Evolutionary conservation across 2,888 invertebrate species (phyloP).

Genomic region (Chaetoderma sp.): DNA sequence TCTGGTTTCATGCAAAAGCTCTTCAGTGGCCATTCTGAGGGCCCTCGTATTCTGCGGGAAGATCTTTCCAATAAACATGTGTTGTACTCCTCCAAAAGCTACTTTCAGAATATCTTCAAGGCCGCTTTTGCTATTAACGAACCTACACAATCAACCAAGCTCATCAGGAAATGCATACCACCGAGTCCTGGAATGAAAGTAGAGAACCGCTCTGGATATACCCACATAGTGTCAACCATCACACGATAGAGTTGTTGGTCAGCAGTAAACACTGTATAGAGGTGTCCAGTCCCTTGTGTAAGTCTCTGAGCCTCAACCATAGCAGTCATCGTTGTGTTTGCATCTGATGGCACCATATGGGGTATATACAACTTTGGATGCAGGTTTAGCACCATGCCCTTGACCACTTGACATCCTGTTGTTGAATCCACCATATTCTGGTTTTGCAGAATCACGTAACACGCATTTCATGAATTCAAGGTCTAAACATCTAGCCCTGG

Average conservation of each 20-base stretch:
- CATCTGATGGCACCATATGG: constrained; percentile 34
- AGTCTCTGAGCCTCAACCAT: constrained; percentile 30
- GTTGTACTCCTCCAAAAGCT: constrained; percentile 38
- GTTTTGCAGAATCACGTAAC: background rate
- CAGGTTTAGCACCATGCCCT: constrained; percentile 20
- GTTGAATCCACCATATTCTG: constrained; percentile 35
- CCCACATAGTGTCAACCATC: constrained; percentile 34
- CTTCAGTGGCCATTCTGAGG: constrained; percentile 32
- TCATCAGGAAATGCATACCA: constrained; percentile 46
- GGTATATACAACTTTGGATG: constrained; percentile 24
- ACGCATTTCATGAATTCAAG: too few species aligned
- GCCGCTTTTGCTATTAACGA: constrained; percentile 39
- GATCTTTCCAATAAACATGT: constrained; percentile 43
- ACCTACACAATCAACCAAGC: constrained; percentile 40
- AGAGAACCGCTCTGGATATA: constrained; percentile 28
- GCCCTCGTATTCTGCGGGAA: constrained; percentile 41
- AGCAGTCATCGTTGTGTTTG: constrained; percentile 33
- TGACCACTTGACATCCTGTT: constrained; percentile 24
- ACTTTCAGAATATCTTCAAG: constrained; percentile 34
- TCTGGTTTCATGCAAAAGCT: constrained; percentile 25
- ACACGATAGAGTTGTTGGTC: constrained; percentile 41
- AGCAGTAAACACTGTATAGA: constrained; percentile 21
- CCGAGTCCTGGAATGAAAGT: constrained; percentile 35
- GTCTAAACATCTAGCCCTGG: too few species aligned
- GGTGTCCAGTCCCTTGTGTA: constrained; percentile 22